A percentile compares a stretch with the other conserved stretches of the same genome.
Conservation (phyloP, 2,888 invertebrate species). For the Cephus spinipes region DNA sequence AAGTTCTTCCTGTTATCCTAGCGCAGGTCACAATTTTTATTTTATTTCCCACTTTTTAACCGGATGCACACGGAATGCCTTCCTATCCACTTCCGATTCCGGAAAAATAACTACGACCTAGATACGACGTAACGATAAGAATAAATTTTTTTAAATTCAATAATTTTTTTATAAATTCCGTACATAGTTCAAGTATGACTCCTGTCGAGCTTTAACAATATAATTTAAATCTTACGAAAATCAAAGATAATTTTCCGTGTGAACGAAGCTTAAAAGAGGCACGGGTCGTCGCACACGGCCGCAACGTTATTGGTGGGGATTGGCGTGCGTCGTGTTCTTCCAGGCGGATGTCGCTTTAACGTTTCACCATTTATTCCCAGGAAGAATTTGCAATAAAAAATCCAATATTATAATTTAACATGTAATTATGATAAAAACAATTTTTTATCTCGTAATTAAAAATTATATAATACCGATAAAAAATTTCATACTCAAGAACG, state of each 20-base stretch:
- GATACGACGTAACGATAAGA: background rate
- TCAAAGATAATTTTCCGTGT: background rate
- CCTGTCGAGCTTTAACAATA: background rate
- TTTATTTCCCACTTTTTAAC: slow-evolving; percentile 1
- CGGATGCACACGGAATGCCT: slow-evolving; percentile 20
- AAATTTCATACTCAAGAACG: background rate
- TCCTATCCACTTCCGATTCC: slow-evolving; percentile 27
- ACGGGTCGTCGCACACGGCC: slow-evolving; percentile 38
- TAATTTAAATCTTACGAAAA: background rate
- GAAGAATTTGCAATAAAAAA: background rate
- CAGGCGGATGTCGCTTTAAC: slow-evolving; percentile 28
- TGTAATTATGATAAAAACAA: background rate
- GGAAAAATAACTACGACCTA: background rate
- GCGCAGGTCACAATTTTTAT: too few species aligned
- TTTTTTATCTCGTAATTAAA: background rate
- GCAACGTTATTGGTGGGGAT: slow-evolving; percentile 34
- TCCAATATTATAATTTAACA: background rate
- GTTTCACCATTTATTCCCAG: slow-evolving; percentile 24
- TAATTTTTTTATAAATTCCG: background rate
- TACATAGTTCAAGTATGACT: background rate
- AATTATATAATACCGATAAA: background rate
- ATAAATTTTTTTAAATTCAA: background rate
- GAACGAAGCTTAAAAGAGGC: slow-evolving; percentile 26
- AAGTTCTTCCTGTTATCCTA: too few species aligned
- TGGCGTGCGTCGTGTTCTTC: slow-evolving; percentile 49